Evolutionary conservation across 2,888 invertebrate genomes (phyloP), one percentile per base, ranked within the genome.

Genomic region (Tethea ocularis): DNA sequence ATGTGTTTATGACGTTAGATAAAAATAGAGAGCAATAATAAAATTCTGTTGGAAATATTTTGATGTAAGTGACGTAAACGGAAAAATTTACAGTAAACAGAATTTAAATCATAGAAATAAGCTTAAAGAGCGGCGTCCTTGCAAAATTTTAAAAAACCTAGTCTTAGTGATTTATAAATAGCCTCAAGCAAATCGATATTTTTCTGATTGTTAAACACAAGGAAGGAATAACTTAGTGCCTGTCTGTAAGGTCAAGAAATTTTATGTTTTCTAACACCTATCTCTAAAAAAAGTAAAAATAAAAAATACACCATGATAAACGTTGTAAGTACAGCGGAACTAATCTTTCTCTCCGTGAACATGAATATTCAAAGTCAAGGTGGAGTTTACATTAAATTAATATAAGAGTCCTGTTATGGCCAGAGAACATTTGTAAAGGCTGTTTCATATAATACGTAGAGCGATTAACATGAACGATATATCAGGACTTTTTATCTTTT

Each of bases 361-460:
- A 86, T 86, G 86, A 86, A 86, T 86, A 86, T 86, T 86, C 83
- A 83, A 78, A 81, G 71, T 54, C 54, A 17, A 22, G 20, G 5
- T 64, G 71, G 68, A 72, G 74, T 77, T 78, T 77, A 80, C 82
- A 78, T 80, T 78, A 78, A 80, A 81, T 80, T 83, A 83, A 83
- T 82, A 78, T 58, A 57, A 58, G 59, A 67, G 74, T 77, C 78
- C 77, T 82, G 71, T 74, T 78, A 74, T 63, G 66, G 71, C 72
- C 67, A 61, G 63, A 61, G 63, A 71, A 66, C 80, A 82, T 86
- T 85, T 83, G 78, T 86, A 73, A 74, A 63, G 58, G 62, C 61
- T 54, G 66, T 33, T 61, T 58, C 60, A 59, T 66, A 57, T 69
- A 70, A 68, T 70, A 69, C 68, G 77, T 72, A 64, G 72, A 76